phyloP scores from a whole-genome alignment of 1,140 invertebrate species.

The Drosophila persimilis region DNA sequence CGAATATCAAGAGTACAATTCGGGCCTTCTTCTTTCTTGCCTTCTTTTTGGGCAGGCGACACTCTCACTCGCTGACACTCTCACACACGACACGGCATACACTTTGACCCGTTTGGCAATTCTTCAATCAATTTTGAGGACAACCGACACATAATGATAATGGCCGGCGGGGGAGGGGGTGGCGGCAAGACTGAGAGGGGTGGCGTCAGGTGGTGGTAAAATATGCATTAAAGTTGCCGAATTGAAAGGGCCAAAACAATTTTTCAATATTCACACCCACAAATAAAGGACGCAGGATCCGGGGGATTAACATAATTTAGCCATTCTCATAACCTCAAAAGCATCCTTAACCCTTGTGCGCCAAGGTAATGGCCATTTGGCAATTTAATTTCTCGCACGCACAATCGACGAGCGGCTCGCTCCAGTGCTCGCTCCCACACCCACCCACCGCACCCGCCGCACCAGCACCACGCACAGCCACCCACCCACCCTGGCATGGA shows the following conservation, averaged over 20 bases:
- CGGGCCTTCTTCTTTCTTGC: constrained; percentile 17
- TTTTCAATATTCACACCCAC: constrained; percentile 63
- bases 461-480: neutral
- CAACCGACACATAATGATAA: constrained; percentile 50
- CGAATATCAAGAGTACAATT: constrained; percentile 35
- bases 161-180: neutral
- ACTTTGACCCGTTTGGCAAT: constrained; percentile 69
- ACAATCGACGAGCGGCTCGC: constrained; percentile 69
- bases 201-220: constrained; percentile 20
- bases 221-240: constrained; percentile 34
- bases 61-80: neutral
- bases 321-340: constrained; percentile 70
- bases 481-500: neutral
- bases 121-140: constrained; percentile 69
- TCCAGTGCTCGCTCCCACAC: constrained; percentile 20
- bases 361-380: constrained; percentile 74
- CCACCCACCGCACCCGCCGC: neutral
- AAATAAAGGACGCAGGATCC: neutral
- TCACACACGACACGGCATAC: neutral
- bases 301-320: constrained; percentile 72
- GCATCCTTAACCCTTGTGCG: constrained; percentile 65
- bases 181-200: neutral
- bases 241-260: constrained; percentile 21
- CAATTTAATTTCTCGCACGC: constrained; percentile 80
- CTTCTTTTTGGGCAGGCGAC: constrained; percentile 25